Evolutionary conservation across 2,888 invertebrate species (phyloP), one percentile per base, ranked within the genome.

Genomic region (Hyles lineata): DNA sequence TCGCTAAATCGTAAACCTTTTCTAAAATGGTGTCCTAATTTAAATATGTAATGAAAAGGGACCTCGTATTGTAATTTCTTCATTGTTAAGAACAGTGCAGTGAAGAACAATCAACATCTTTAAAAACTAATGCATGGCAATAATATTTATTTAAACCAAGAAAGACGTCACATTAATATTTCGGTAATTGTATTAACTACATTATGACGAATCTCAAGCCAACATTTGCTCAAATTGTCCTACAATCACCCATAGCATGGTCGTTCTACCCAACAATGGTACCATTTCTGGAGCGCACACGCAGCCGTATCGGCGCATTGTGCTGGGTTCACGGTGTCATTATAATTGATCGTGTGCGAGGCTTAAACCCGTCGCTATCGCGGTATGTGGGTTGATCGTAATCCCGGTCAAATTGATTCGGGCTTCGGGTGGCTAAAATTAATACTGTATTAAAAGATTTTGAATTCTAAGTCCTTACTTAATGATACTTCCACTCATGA

Each of bases 271-370:
- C 23, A 63, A 85, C 83, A 83, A 83, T 83, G 81, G 79, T 74
- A 79, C 76, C 80, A 82, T 84, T 83, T 83, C 80, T 81, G 79
- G 35, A 73, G 80, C 76, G 79, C 74, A 78, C 73, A 79, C 77
- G 78, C 80, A 70, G 75, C 76, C 32, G 32, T 62, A 72, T 75
- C 71, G 70, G n/a, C 59, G 23, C 23, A 58, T 72, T 72, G 67
- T 72, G 23, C 63, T 21, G 58, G 72, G 72, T 72, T 58, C 72
- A 72, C 63, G 62, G 29, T 61, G 71, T 62, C 72, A 67, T 55
- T 19, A 63, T 58, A 72, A 72, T 72, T 72, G 72, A 72, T 72
- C 72, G 63, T 43, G 61, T 67, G 63, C 55, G 23, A 32, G 15
- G 11, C 23, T 58, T 58, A 72, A 58, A 59, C 72, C 67, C 23